Conservation (phyloP, 2,113 vertebrate species). For the Caracal caracal region DNA sequence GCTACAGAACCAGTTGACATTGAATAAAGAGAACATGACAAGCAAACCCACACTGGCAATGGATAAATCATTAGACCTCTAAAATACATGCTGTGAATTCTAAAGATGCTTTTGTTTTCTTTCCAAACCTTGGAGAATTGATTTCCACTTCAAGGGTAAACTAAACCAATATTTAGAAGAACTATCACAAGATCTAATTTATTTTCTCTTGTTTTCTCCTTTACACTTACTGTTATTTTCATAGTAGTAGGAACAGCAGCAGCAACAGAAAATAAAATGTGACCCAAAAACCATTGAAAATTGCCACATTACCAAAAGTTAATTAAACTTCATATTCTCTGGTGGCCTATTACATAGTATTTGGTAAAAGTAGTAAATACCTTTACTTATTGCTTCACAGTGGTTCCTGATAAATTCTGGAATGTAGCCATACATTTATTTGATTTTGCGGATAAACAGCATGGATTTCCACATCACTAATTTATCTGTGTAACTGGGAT, state of each 20-base stretch:
- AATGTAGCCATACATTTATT: conserved; percentile 12
- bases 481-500: conserved; percentile 15
- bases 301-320: not conserved
- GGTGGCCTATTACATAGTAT: conserved; percentile 6
- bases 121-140: conserved; percentile 29
- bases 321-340: conserved; percentile 4
- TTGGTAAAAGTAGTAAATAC: conserved; percentile 49
- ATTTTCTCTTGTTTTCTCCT: conserved; percentile 66
- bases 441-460: conserved; percentile 30
- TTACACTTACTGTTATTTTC: not conserved
- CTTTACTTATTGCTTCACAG: not conserved
- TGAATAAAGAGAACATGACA: conserved; percentile 69
- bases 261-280: conserved; percentile 12
- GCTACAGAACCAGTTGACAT: conserved; percentile 79
- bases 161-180: conserved; percentile 52
- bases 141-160: conserved; percentile 58
- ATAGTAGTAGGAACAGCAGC: not conserved
- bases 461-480: not conserved
- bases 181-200: not conserved
- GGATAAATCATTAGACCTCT: conserved; percentile 54
- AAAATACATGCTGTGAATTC: conserved; percentile 50
- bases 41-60: not conserved
- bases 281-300: conserved; percentile 41
- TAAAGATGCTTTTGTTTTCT: conserved; percentile 46
- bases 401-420: conserved; percentile 16